phyloP scores from a whole-genome alignment of 1,140 invertebrate species.

The Babylonia areolata region DNA sequence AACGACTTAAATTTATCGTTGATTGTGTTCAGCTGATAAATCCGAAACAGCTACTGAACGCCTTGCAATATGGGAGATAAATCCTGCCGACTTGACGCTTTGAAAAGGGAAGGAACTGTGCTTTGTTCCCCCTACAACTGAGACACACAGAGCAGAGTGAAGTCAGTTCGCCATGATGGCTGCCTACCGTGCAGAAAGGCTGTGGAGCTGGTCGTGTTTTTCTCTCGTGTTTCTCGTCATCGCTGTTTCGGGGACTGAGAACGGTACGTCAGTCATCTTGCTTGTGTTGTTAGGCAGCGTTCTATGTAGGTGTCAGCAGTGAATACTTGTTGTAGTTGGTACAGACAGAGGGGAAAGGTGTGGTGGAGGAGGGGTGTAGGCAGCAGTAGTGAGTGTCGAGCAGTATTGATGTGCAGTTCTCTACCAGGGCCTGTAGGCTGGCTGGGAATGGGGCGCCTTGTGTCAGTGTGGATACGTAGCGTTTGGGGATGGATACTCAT shows the following conservation, averaged over 20 bases:
- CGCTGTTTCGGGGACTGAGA: not conserved
- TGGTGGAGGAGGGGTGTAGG: too few species aligned
- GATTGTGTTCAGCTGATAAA: too few species aligned
- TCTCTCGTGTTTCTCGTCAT: not conserved
- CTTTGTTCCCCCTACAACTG: not conserved
- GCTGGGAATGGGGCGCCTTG: too few species aligned
- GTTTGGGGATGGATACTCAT: too few species aligned
- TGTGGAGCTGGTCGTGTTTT: not conserved
- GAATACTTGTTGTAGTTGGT: not conserved
- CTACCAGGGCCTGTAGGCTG: too few species aligned
- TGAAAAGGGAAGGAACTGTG: not conserved
- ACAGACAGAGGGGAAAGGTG: not conserved
- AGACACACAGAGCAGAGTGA: not conserved
- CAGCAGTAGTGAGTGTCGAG: too few species aligned
- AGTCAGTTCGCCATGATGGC: conserved; percentile 38
- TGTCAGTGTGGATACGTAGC: too few species aligned
- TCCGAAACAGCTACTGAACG: too few species aligned
- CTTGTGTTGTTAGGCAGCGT: not conserved
- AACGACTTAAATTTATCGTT: too few species aligned
- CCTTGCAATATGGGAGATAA: not conserved
- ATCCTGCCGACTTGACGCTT: not conserved
- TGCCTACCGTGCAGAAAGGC: not conserved
- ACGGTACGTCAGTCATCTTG: not conserved
- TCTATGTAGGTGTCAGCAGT: not conserved
- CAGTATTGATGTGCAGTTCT: not conserved